Conservation (phyloP, 2,888 invertebrate genomes). For the Hirtodrosophila alboralis region DNA sequence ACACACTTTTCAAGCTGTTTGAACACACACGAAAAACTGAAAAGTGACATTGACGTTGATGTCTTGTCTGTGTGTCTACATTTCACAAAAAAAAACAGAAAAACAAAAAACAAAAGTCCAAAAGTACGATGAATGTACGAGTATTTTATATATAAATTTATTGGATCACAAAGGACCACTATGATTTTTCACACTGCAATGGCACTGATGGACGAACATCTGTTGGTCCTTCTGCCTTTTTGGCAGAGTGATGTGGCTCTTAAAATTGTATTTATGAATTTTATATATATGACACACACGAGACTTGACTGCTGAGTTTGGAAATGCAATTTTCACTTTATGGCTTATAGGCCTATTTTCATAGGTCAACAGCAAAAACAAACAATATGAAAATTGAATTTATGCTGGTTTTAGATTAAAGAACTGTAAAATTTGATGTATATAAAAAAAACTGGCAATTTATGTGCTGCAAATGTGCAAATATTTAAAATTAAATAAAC, state of each 20-base stretch:
- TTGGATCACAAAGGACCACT: conserved; percentile 14
- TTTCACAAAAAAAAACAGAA: conserved; percentile 37
- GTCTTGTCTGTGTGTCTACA: conserved; percentile 32
- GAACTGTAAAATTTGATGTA: conserved; percentile 6
- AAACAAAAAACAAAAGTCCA: too few relatives aligned
- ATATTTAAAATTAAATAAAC: too few relatives aligned
- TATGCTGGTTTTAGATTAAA: neutral
- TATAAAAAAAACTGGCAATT: conserved; percentile 6
- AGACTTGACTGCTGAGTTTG: conserved; percentile 36
- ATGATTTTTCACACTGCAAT: conserved; percentile 21
- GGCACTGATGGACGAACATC: conserved; percentile 12
- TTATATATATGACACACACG: conserved; percentile 64
- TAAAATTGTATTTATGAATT: conserved; percentile 69
- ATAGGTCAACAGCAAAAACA: conserved; percentile 2
- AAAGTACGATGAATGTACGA: conserved; percentile 18
- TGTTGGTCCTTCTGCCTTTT: conserved; percentile 4
- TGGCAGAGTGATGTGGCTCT: conserved; percentile 57
- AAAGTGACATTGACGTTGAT: conserved; percentile 56
- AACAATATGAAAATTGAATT: conserved; percentile 1
- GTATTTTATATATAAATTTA: conserved; percentile 37
- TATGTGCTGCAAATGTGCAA: too few relatives aligned
- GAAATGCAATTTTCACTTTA: conserved; percentile 56
- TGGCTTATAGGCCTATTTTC: conserved; percentile 14
- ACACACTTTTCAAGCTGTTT: conserved; percentile 17
- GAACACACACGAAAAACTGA: conserved; percentile 15